phyloP scores from a whole-genome alignment of 2,797 vertebrate species.

The Lagocephalus sceleratus region DNA sequence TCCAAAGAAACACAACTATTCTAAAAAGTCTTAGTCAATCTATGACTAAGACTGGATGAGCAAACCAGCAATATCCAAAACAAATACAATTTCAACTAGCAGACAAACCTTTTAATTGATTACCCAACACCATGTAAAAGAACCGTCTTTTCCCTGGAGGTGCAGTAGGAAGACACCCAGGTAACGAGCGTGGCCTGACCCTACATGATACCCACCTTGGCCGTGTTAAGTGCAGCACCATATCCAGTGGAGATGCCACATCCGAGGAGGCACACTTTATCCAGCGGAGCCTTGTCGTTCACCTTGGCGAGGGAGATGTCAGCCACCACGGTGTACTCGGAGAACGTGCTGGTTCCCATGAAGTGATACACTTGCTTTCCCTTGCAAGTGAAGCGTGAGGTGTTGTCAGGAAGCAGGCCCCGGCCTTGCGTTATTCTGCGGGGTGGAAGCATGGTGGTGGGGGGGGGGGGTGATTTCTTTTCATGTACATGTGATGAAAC shows the following conservation, averaged over 20 bases:
- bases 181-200: not conserved
- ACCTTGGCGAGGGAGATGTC: conserved; percentile 95
- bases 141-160: too few species aligned
- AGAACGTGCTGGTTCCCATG: conserved; percentile 99
- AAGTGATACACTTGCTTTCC: conserved; percentile 93
- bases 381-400: conserved; percentile 91
- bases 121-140: too few species aligned
- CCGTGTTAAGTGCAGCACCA: conserved; percentile 91
- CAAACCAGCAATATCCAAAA: not conserved
- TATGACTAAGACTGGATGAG: too few species aligned
- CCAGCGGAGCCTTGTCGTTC: conserved; percentile 82
- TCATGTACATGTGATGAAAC: conserved; percentile 14
- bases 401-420: conserved; percentile 93
- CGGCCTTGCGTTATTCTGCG: conserved; percentile 90
- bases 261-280: conserved; percentile 95
- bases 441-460: not conserved
- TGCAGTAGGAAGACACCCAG: too few species aligned
- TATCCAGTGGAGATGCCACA: conserved; percentile 96
- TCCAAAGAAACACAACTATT: too few species aligned
- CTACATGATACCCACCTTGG: conserved; percentile 77
- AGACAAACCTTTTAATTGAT: too few species aligned
- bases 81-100: too few species aligned
- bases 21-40: not conserved
- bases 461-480: not conserved
- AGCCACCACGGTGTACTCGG: conserved; percentile 93